These are phyloP conservation scores for Drosophila auraria DNA, from an alignment of 1,140 invertebrate species.

Conservation along the genomic window DNA sequence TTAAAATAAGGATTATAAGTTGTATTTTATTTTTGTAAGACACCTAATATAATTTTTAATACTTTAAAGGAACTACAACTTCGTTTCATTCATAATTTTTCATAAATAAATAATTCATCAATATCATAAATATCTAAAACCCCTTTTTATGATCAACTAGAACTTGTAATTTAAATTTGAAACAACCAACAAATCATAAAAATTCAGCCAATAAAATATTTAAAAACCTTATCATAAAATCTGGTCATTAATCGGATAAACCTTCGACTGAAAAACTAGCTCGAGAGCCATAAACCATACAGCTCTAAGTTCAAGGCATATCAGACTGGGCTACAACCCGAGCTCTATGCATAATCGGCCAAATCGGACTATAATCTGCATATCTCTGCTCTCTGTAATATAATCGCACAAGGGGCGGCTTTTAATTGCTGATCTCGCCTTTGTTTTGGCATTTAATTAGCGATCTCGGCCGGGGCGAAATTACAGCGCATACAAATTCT, in stretches of 20 bases:
- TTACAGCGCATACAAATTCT: constrained; percentile 59
- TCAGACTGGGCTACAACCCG: constrained; percentile 12
- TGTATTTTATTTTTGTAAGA: too few relatives aligned
- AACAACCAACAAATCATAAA: not conserved
- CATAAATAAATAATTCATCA: too few relatives aligned
- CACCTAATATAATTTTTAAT: too few relatives aligned
- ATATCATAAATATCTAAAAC: too few relatives aligned
- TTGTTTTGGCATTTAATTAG: constrained; percentile 69
- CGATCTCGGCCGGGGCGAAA: constrained; percentile 43
- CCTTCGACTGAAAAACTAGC: constrained; percentile 12
- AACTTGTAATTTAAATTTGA: not conserved
- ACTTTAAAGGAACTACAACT: too few relatives aligned
- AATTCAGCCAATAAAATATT: not conserved
- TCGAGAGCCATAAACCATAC: constrained; percentile 6
- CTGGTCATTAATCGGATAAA: not conserved
- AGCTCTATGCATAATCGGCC: constrained; percentile 32
- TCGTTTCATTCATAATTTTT: too few relatives aligned
- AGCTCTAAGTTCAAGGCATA: constrained; percentile 41
- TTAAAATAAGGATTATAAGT: too few relatives aligned
- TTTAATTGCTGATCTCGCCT: constrained; percentile 52
- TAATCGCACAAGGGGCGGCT: constrained; percentile 27
- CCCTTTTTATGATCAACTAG: not conserved
- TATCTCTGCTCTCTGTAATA: constrained; percentile 39
- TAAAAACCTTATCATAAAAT: constrained; percentile 8
- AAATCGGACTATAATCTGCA: constrained; percentile 43